Conservation (phyloP, 2,888 invertebrate genomes). For the Harmothoe impar region DNA sequence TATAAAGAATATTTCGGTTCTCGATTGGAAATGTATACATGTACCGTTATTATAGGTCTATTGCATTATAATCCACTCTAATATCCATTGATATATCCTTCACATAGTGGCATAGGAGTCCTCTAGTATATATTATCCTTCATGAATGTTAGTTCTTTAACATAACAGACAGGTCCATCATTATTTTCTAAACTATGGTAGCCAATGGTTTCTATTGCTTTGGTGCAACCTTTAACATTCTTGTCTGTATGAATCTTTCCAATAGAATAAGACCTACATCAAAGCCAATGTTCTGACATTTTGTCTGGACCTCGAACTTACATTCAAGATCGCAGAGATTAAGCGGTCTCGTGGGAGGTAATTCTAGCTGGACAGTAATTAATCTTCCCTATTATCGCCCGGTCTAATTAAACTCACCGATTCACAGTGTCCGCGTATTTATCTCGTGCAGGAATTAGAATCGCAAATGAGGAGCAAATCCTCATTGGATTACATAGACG, state of each 20-base stretch:
- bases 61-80: too few relatives aligned
- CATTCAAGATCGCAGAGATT: background rate
- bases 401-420: background rate
- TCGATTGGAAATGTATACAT: too few relatives aligned
- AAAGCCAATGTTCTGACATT: slow-evolving; percentile 11
- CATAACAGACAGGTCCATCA: too few relatives aligned
- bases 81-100: too few relatives aligned
- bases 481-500: slow-evolving; percentile 37
- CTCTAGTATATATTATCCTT: too few relatives aligned
- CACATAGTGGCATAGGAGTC: too few relatives aligned
- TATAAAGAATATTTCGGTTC: too few relatives aligned
- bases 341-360: slow-evolving; percentile 24
- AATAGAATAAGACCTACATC: background rate
- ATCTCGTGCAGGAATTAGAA: slow-evolving; percentile 16
- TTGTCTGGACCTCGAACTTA: background rate
- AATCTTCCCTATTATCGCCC: slow-evolving; percentile 28
- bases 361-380: slow-evolving; percentile 31
- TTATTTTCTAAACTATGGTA: too few relatives aligned
- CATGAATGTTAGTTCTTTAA: too few relatives aligned
- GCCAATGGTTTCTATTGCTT: too few relatives aligned
- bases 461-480: slow-evolving; percentile 28
- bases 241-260: background rate
- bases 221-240: too few relatives aligned
- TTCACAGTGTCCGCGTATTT: background rate
- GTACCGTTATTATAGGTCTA: too few relatives aligned